Evolutionary conservation across 1,140 invertebrate genomes (phyloP).

Genomic region (Euura saliciscinereae): DNA sequence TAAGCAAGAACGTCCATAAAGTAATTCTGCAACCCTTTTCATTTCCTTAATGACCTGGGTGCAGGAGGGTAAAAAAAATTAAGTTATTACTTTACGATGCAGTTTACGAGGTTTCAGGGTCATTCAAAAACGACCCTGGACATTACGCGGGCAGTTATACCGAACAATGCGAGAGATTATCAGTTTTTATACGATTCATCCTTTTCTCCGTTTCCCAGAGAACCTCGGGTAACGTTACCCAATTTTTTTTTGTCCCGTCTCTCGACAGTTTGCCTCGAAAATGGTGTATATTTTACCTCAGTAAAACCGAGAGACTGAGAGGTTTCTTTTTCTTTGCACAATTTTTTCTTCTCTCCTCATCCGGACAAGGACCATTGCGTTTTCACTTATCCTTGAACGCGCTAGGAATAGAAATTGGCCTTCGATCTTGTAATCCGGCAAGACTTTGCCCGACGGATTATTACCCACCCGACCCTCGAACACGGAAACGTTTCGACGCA

Average conservation of each 20-base stretch:
- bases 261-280: not conserved
- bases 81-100: not conserved
- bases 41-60: too few relatives aligned
- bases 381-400: conserved; percentile 39
- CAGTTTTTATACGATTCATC: not conserved
- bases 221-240: not conserved
- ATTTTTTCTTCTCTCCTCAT: conserved; percentile 16
- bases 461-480: not conserved
- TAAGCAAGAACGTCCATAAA: too few relatives aligned
- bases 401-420: conserved; percentile 54
- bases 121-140: not conserved
- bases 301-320: too few relatives aligned
- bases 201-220: not conserved
- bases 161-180: conserved; percentile 18
- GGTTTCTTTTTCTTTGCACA: conserved; percentile 20
- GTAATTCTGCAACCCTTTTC: too few relatives aligned
- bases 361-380: conserved; percentile 33
- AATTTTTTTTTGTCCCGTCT: not conserved
- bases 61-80: too few relatives aligned
- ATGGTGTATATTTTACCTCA: too few relatives aligned
- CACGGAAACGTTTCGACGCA: not conserved
- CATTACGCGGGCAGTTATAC: conserved; percentile 8
- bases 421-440: conserved; percentile 21
- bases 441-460: not conserved
- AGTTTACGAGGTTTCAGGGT: not conserved